phyloP scores from a whole-genome alignment of 1,140 invertebrate species.

The Paralvinella palmiformis region DNA sequence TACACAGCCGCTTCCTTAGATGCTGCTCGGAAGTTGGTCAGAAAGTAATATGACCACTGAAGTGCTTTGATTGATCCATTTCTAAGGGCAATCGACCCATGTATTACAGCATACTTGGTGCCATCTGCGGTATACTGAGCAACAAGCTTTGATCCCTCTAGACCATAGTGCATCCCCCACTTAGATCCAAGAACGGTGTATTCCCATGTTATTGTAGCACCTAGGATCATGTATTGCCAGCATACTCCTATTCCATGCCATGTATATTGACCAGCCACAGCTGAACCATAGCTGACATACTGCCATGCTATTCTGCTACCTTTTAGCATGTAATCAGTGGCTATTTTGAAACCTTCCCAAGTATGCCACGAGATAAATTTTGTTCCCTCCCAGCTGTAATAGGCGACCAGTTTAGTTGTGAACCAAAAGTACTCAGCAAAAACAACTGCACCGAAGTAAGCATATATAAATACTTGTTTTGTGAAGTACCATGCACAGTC shows the following conservation, averaged over 20 bases:
- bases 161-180: neutral
- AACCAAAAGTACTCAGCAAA: neutral
- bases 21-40: conserved; percentile 9
- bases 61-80: neutral
- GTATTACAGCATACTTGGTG: conserved; percentile 2
- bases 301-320: too few species aligned
- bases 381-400: neutral
- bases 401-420: neutral
- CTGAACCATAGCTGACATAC: too few species aligned
- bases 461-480: neutral
- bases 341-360: conserved; percentile 3
- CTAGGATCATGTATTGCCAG: neutral
- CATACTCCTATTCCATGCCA: neutral
- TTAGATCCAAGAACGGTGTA: neutral
- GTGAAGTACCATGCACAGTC: neutral
- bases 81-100: conserved; percentile 6
- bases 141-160: neutral
- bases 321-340: neutral
- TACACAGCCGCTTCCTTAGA: conserved; percentile 3
- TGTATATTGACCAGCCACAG: conserved; percentile 1
- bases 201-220: neutral
- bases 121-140: neutral
- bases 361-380: neutral
- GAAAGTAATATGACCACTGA: neutral
- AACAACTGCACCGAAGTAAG: neutral